These are phyloP conservation scores for Malachius bipustulatus DNA, from an alignment of 2,888 invertebrate species.

Conservation along the genomic window DNA sequence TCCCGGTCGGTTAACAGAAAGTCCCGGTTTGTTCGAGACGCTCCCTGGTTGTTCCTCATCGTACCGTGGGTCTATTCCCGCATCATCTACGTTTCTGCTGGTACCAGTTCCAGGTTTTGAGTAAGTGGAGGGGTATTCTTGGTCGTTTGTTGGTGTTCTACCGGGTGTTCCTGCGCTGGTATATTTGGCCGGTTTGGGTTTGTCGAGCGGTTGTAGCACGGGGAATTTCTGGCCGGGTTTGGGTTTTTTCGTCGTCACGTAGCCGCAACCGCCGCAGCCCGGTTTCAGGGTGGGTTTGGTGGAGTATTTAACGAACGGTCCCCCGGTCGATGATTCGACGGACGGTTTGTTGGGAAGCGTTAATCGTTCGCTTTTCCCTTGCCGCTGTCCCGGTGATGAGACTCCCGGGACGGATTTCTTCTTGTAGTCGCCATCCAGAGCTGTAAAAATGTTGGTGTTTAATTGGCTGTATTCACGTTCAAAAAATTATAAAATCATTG, in stretches of 20 bases:
- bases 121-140: no score
- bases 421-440: no score
- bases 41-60: not conserved
- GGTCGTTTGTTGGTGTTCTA: no score
- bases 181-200: no score
- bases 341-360: no score
- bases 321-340: constrained; percentile 51
- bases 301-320: constrained; percentile 31
- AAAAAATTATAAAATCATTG: no score
- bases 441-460: no score
- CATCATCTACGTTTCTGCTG: not conserved
- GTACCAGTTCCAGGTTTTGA: not conserved
- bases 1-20: not conserved
- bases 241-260: constrained; percentile 41
- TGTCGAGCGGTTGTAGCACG: not conserved
- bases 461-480: no score
- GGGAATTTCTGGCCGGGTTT: constrained; percentile 21
- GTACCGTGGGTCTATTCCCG: not conserved
- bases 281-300: constrained; percentile 35
- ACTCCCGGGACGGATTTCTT: no score
- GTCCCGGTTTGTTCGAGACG: not conserved
- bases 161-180: no score
- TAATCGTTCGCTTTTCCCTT: no score
- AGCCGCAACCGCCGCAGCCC: constrained; percentile 48
- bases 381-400: no score